phyloP scores from a whole-genome alignment of 2,113 vertebrate species.

The Isichthys henryi region DNA sequence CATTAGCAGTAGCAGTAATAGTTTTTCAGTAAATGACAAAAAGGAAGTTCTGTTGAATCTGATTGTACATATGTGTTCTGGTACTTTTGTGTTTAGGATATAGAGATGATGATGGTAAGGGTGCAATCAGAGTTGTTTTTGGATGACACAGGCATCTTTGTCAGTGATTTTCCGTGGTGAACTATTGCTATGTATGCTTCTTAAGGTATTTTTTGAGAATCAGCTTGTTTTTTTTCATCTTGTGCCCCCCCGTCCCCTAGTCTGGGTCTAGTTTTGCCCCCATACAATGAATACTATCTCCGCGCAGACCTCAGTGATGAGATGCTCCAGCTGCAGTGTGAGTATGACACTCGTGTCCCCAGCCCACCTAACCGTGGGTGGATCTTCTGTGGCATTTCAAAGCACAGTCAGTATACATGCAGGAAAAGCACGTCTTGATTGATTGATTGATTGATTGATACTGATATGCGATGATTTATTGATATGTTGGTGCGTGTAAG shows the following conservation, averaged over 20 bases:
- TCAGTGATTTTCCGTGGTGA: background rate
- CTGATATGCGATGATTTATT: background rate
- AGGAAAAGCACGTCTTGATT: background rate
- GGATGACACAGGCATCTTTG: background rate
- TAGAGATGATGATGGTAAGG: background rate
- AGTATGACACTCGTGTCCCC: constrained; percentile 54
- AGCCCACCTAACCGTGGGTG: background rate
- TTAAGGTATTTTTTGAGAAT: background rate
- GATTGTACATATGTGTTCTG: background rate
- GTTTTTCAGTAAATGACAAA: background rate
- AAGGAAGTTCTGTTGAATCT: background rate
- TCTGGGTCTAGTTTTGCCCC: constrained; percentile 84
- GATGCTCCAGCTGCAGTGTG: constrained; percentile 97
- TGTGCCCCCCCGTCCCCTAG: constrained; percentile 48
- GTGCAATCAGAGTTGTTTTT: background rate
- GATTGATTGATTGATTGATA: background rate
- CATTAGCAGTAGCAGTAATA: background rate
- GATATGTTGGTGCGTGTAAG: background rate
- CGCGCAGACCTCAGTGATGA: constrained; percentile 94
- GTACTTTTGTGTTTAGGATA: background rate
- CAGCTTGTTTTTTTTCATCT: background rate
- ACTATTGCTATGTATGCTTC: background rate
- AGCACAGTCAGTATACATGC: background rate
- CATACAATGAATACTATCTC: constrained; percentile 90
- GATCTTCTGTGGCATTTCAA: background rate